Evolutionary conservation across 2,113 vertebrate genomes (phyloP).

Genomic region (Lichenostomus cassidix): DNA sequence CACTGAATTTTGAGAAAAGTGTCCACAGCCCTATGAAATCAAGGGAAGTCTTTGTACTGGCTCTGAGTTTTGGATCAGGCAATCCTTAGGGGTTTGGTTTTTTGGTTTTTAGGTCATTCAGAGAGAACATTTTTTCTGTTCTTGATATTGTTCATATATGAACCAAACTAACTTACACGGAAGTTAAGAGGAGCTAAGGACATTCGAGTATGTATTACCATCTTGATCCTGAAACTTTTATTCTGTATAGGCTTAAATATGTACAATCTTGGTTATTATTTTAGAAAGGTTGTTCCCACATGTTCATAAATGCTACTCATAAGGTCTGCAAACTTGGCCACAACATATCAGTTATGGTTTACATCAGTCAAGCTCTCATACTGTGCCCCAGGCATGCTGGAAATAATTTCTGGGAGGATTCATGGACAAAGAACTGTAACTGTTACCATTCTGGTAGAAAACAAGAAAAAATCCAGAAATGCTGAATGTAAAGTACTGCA

Average conservation of each 20-base stretch:
- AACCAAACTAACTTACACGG: background rate
- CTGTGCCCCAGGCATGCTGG: background rate
- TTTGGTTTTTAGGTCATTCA: background rate
- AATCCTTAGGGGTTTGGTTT: background rate
- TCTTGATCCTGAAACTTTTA: background rate
- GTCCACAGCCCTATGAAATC: background rate
- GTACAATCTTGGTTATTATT: background rate
- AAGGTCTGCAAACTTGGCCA: background rate
- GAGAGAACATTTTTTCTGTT: background rate
- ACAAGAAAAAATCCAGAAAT: constrained; percentile 8
- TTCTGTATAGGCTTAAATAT: background rate
- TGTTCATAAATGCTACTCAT: background rate
- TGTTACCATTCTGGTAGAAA: background rate
- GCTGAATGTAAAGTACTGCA: background rate
- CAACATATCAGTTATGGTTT: background rate
- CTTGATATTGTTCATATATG: background rate
- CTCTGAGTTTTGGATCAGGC: background rate
- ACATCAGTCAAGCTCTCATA: background rate
- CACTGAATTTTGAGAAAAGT: background rate
- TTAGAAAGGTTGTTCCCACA: background rate
- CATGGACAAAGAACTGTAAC: background rate
- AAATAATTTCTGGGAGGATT: background rate
- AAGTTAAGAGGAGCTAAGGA: background rate
- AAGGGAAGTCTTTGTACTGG: background rate
- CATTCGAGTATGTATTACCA: background rate